phyloP scores from a whole-genome alignment of 2,113 vertebrate species.

The Cricetomys ansorgei region DNA sequence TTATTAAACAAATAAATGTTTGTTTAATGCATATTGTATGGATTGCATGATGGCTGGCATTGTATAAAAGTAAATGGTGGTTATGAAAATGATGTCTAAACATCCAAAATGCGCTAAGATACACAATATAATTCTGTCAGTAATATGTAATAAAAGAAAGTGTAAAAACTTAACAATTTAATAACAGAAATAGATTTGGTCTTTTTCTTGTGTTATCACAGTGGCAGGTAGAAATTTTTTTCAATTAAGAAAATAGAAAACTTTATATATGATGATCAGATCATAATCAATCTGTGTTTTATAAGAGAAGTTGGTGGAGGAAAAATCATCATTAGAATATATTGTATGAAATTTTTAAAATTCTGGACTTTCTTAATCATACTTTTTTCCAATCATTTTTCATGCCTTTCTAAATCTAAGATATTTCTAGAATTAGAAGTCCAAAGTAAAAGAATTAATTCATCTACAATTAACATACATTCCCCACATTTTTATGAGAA shows the following conservation, averaged over 20 bases:
- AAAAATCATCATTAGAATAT: not conserved
- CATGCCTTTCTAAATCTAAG: not conserved
- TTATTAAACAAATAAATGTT: too few relatives aligned
- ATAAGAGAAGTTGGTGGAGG: not conserved
- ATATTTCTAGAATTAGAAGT: not conserved
- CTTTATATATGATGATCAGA: not conserved
- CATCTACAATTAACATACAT: not conserved
- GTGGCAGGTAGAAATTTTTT: not conserved
- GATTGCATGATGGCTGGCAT: not conserved
- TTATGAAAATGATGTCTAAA: slow-evolving; percentile 14
- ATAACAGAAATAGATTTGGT: not conserved
- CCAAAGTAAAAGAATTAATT: not conserved
- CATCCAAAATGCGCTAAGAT: not conserved
- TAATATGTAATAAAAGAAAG: not conserved
- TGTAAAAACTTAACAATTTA: not conserved
- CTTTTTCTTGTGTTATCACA: not conserved
- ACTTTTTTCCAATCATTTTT: not conserved
- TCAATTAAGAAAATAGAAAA: not conserved
- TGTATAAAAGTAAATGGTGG: not conserved
- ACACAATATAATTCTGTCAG: not conserved
- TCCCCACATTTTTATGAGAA: not conserved
- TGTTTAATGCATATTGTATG: not conserved
- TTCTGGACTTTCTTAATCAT: not conserved
- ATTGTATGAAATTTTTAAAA: not conserved
- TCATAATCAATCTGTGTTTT: not conserved